Conservation (phyloP, 2,888 invertebrate genomes). For the Mimas tiliae region DNA sequence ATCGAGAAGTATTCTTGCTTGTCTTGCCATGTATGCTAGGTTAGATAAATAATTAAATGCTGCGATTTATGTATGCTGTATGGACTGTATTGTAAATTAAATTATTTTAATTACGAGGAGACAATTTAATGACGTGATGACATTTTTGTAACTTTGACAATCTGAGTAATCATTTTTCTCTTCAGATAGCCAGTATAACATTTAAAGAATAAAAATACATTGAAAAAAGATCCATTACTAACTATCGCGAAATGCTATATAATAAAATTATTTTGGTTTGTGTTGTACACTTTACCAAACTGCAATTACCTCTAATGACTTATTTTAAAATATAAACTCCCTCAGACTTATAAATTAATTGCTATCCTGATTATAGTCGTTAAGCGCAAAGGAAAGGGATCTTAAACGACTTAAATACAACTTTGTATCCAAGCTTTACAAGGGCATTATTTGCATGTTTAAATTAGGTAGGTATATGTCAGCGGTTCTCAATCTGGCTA, state of each 20-base stretch:
- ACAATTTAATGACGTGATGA: constrained; percentile 2
- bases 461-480: neutral
- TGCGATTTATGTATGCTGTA: neutral
- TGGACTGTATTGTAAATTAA: neutral
- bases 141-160: constrained; percentile 9
- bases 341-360: neutral
- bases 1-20: constrained; percentile 63
- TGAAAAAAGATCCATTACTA: neutral
- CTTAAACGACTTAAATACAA: constrained; percentile 10
- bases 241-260: neutral
- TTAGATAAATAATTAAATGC: neutral
- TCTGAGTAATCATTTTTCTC: neutral
- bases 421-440: constrained; percentile 12
- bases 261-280: neutral
- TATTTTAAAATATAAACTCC: neutral
- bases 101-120: neutral
- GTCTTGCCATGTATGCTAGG: constrained; percentile 54
- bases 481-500: neutral
- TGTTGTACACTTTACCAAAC: neutral
- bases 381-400: neutral
- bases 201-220: neutral
- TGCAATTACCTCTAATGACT: neutral
- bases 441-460: constrained; percentile 2
- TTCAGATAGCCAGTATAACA: neutral
- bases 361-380: neutral